Evolutionary conservation across 1,140 invertebrate species (phyloP).

Genomic region (Telenomus remus): DNA sequence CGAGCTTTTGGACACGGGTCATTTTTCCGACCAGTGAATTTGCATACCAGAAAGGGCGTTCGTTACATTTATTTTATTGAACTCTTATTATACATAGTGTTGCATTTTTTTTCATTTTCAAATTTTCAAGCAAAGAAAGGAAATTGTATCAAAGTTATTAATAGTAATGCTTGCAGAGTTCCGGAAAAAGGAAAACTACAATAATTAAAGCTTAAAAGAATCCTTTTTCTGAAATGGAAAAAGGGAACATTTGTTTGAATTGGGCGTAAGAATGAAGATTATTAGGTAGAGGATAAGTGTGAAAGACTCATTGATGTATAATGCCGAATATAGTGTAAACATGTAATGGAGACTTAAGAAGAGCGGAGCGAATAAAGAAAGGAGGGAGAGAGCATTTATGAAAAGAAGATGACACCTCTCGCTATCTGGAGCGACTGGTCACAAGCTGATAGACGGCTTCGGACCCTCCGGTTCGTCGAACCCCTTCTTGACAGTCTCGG

Average conservation of each 20-base stretch:
- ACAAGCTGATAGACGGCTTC: conserved; percentile 52
- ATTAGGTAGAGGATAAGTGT: conserved; percentile 30
- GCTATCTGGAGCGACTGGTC: conserved; percentile 55
- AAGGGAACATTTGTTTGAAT: too few relatives aligned
- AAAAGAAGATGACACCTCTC: conserved; percentile 51
- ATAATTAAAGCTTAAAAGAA: too few relatives aligned
- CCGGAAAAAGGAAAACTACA: too few relatives aligned
- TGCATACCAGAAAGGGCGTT: conserved; percentile 59
- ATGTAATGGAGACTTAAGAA: conserved; percentile 52
- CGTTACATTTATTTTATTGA: conserved; percentile 8
- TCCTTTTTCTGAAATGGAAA: too few relatives aligned
- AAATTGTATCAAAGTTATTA: too few relatives aligned
- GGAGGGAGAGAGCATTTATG: conserved; percentile 42
- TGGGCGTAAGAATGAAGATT: conserved; percentile 21
- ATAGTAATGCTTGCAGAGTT: too few relatives aligned
- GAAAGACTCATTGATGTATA: conserved; percentile 42
- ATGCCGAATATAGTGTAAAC: conserved; percentile 46
- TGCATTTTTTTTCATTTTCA: background rate
- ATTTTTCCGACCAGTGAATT: conserved; percentile 70
- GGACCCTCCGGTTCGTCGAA: conserved; percentile 39
- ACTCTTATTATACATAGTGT: background rate
- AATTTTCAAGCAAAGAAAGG: background rate
- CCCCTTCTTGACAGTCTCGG: conserved; percentile 53
- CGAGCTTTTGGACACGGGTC: conserved; percentile 64
- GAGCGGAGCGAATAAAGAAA: conserved; percentile 38